Base-by-base conservation (phyloP, 1,140 invertebrate species). In the Cotesia typhae region DNA sequence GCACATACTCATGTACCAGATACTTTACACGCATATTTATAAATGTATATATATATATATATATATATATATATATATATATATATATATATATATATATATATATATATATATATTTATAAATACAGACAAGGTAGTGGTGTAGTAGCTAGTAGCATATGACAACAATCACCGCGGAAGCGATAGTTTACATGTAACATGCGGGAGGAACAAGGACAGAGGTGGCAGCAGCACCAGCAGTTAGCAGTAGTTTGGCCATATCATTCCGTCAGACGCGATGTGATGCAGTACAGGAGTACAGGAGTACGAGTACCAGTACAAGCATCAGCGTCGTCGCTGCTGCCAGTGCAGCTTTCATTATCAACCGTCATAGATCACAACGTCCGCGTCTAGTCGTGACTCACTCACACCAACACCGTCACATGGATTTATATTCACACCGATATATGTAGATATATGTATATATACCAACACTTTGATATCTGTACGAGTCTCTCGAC, bases 331-430 rank as follows among this genome's bases (percentile, higher is more conserved):
- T 52, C 65, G 20, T 53, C 41, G 41, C 10, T 47, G 55, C 53
- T 47, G 36, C 66, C 61, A 47, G 53, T 57, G 52, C 38, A 79
- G 83, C 83, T 86, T 85, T 85, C 84, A 87, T 86, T 86, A 86
- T 87, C 84, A 85, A 80, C 74, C 76, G 72, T 77, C 80, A 85
- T 87, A 84, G 80, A 86, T 86, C 84, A 86, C 73, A 67, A 72
- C 64, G 70, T 72, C 35, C 51, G 67, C 64, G 70, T 72, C 64
- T 64, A 17, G 68, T n/a, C 41, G 47, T 28, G 36, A 4, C 67
- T n/a, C 72, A 53, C 55, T 59, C 61, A 64, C 61, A 63, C 69
- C 71, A 71, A 73, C 61, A 73, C 70, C 68, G 68, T 55, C 63
- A 78, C 76, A 76, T 81, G 80, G 83, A 82, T 81, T 80, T 79